These are phyloP conservation scores for Drosophila peninsularis DNA, from an alignment of 2,888 invertebrate species.

Conservation along the genomic window DNA sequence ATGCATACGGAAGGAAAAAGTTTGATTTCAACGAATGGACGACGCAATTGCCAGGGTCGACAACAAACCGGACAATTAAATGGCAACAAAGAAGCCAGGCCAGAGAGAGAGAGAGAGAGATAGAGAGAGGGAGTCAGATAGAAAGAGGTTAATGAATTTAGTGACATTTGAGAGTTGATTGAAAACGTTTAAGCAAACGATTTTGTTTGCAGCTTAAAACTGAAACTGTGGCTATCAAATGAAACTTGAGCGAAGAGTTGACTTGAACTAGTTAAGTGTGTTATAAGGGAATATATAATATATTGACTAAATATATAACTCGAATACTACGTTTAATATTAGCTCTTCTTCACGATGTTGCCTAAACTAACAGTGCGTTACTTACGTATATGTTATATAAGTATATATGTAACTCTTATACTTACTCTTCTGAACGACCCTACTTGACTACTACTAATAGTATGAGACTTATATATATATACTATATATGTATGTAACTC, in stretches of 20 bases:
- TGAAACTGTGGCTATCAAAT: not conserved
- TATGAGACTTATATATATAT: no score
- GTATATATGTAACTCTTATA: not conserved
- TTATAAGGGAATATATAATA: not conserved
- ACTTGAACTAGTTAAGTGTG: not conserved
- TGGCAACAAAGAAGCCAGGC: slow-evolving; percentile 6
- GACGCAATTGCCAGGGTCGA: slow-evolving; percentile 17
- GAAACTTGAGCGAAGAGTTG: not conserved
- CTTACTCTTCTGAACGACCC: no score
- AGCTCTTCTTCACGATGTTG: no score
- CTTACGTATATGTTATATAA: no score
- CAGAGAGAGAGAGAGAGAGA: not conserved
- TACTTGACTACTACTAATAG: no score
- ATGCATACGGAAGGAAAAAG: slow-evolving; percentile 46
- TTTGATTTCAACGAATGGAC: slow-evolving; percentile 27
- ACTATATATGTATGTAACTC: not conserved
- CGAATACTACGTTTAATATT: no score
- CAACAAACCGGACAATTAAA: slow-evolving; percentile 29
- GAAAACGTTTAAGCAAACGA: slow-evolving; percentile 9
- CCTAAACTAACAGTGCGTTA: no score
- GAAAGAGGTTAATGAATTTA: slow-evolving; percentile 5
- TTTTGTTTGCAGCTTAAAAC: not conserved
- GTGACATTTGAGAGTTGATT: slow-evolving; percentile 13
- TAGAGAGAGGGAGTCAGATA: not conserved
- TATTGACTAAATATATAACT: no score